Base-by-base conservation (phyloP, 2,888 invertebrate genomes). In the Eueremaeus valkanovi region DNA sequence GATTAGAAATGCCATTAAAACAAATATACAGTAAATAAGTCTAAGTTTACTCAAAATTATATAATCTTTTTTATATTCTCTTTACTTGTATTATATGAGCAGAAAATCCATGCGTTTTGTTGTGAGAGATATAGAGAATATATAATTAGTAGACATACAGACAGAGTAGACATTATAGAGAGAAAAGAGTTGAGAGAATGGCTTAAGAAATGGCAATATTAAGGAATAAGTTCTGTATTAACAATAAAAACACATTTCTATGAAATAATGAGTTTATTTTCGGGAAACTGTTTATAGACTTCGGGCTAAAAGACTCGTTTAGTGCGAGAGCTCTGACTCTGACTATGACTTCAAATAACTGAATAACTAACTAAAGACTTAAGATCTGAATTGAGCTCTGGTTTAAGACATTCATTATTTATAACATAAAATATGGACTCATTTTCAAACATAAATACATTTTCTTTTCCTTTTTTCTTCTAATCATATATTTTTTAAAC, bases 281-380 rank as follows among this genome's bases (percentile, higher is more conserved):
- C 27, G 55, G 27, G 55, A 55, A 45, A 58, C 29, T 31, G 29
- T 58, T 58, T 33, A 21, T 63, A 66, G 40, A 36, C 66, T 66
- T 66, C 66, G 40, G 66, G 66, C 66, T 11, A 66, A 66, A 66
- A 66, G 66, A 66, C 66, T 40, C n/a, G 63, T 63, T 63, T 55
- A 11, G 45, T 36, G 11, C 11, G 51, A 51, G 51, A 51, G 21
- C 51, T 51, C 51, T 51, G 45, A 45, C 9, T 45, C 40, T 40
- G 6, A 9, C 42, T 45, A 11, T 45, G 49, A 49, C 49, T 49
- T 21, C 21, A 5, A 49, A 55, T 55, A 55, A 55, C 24, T 27
- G 24, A 55, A 27, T 1, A 11, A 29, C 2, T 13, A 29, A 18
- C 31, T 31, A 24, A 24, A 55, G 55, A 45, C 45, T 45, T 16